These are phyloP conservation scores for Euspilapteryx auroguttella DNA, from an alignment of 2,888 invertebrate genomes.

Conservation along the genomic window DNA sequence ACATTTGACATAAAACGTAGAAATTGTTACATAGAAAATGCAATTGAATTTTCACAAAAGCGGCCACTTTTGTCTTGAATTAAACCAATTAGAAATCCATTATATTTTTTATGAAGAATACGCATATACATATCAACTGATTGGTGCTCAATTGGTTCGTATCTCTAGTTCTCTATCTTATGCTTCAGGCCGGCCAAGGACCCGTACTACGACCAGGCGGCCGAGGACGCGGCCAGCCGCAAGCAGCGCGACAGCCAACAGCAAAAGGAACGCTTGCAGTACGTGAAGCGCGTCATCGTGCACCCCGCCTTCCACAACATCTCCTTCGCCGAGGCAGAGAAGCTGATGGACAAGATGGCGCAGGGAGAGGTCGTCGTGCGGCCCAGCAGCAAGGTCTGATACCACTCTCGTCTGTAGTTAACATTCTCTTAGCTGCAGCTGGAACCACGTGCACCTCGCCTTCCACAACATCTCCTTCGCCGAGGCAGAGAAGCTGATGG, in stretches of 20 bases:
- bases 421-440: no score
- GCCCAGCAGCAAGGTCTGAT: conserved; percentile 86
- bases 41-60: no score
- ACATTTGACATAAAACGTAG: no score
- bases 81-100: no score
- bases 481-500: conserved; percentile 90
- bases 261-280: conserved; percentile 79
- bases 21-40: no score
- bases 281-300: conserved; percentile 94
- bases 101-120: no score
- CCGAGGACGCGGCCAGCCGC: conserved; percentile 78
- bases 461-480: conserved; percentile 96
- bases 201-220: conserved; percentile 86
- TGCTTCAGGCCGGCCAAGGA: conserved; percentile 86
- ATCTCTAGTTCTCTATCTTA: no score
- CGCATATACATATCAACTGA: no score
- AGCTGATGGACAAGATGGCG: conserved; percentile 87
- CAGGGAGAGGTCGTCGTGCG: conserved; percentile 96
- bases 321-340: conserved; percentile 89
- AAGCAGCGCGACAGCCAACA: conserved; percentile 82
- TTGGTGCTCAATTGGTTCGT: no score
- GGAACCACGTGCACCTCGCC: conserved; percentile 95
- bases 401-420: neutral
- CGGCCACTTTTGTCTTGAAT: no score
- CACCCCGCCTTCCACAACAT: conserved; percentile 98